Evolutionary conservation across 2,797 vertebrate species (phyloP), one percentile per base, ranked within the genome.

Genomic region (Gymnopithys bicolor): DNA sequence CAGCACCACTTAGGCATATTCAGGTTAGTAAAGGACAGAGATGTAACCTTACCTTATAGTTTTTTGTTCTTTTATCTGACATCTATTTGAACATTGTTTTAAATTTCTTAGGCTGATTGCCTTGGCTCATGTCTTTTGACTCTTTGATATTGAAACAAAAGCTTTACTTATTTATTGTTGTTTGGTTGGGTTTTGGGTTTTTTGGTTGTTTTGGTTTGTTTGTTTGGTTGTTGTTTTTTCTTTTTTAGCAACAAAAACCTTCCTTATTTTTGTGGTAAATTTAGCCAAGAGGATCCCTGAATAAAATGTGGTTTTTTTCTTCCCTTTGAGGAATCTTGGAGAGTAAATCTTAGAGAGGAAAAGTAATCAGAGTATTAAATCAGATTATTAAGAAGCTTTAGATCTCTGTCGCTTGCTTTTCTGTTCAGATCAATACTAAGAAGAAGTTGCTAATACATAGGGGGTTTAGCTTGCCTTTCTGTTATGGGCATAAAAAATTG

Each of bases 11-110:
- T 94, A 91, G 43, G 35, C 39, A 48, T 56, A 35, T 53, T 68
- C 62, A 86, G 76, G 49, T 91, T 92, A 92, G 69, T 66, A 80
- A 87, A 92, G 78, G 64, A 69, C 37, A 53, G 70, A 80, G 52
- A 28, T 43, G 3, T 45, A 53, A 62, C 30, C 39, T 89, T 94
- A 62, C 39, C 19, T 64, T 81, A 3, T 13, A 25, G 56, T 84
- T 94, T 55, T 87, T 43, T 4, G 10, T 41, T 82, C 41, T 67
- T 79, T 43, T 78, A 53, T 64, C 55, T 68, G 35, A 53, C 33
- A 35, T 73, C 27, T 76, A 8, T 80, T 68, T 81, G 45, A 89
- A 55, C 15, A 37, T 17, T 27, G 9, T 60, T 37, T 39, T 7
- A 24, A 16, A 46, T 75, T 90, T 89, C 28, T 80, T 88, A 32